Evolutionary conservation across 2,797 vertebrate species (phyloP).

Genomic region (Columba guinea): DNA sequence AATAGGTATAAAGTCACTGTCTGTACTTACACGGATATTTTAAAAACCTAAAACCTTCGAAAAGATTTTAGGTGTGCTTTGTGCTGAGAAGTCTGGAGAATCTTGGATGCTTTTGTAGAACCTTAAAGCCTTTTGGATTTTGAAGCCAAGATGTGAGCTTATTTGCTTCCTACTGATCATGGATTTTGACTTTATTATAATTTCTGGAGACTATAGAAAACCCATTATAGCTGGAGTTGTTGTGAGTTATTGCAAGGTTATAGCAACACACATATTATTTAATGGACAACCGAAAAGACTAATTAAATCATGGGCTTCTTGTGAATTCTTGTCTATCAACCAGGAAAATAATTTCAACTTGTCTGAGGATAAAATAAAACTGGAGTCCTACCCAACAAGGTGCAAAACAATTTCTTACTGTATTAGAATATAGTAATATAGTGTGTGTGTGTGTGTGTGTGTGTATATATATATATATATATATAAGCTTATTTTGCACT

Average conservation of each 20-base stretch:
- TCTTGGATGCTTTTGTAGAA: neutral
- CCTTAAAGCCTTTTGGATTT: neutral
- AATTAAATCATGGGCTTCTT: neutral
- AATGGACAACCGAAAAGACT: neutral
- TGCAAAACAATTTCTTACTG: neutral
- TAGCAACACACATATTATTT: neutral
- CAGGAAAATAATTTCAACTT: neutral
- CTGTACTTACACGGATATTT: neutral
- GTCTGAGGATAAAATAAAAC: neutral
- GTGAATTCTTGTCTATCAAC: neutral
- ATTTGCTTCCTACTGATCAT: neutral
- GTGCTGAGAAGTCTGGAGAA: neutral
- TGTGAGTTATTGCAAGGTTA: neutral
- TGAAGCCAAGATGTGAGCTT: neutral
- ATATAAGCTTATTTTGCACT: conserved; percentile 11
- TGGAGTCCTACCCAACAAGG: neutral
- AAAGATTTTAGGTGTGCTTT: neutral
- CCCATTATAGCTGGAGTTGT: neutral
- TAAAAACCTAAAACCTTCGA: neutral
- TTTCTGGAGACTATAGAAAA: neutral
- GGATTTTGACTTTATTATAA: neutral
- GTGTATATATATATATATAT: neutral
- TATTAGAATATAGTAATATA: neutral
- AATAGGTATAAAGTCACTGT: neutral
- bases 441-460: too few relatives aligned